Evolutionary conservation across 2,797 vertebrate genomes (phyloP), one percentile per base, ranked within the genome.

Genomic region (Myotis findleyi): DNA sequence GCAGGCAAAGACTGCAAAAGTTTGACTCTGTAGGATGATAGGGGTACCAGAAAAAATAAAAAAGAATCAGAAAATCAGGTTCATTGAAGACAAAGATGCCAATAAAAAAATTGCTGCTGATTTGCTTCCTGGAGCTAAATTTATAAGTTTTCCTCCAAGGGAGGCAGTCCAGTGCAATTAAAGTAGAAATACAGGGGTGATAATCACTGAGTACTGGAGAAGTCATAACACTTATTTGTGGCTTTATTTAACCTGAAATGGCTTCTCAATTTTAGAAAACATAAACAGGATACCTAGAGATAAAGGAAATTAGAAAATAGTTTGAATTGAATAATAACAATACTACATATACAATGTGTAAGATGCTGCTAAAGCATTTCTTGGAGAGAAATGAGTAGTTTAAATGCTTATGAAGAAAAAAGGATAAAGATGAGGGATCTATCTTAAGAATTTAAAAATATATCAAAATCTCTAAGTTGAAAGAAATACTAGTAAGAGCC

Each of bases 341-440:
- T 49, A 87, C 20, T 87, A 20, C 25, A 36, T 85, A 17, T n/a
- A 57, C 73, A 85, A 75, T 14, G 72, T 73, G 23, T 62, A 79
- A 90, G 57, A 76, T 93, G 21, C 69, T 90, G 25, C 36, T 62
- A 68, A 90, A 79, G 64, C 41, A 69, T 2, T 90, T 94, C 33
- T 55, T 79, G 47, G n/a, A 89, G 68, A 87, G 33, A 94, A 90
- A 53, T 90, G 7, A 57, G 16, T 87, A 68, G 38, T 55, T 79
- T 83, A 84, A 79, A 62, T 69, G 57, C 27, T 81, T 38, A 59
- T n/a, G 18, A 79, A n/a, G 69, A 21, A 76, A 53, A 49, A 90
- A 77, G 16, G 13, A 44, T 89, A 62, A 86, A 44, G 59, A 83
- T 62, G 3, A 93, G n/a, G 51, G 49, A 69, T 68, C 53, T 14